Evolutionary conservation across 2,888 invertebrate species (phyloP).

Genomic region (Priocnemis perturbator): DNA sequence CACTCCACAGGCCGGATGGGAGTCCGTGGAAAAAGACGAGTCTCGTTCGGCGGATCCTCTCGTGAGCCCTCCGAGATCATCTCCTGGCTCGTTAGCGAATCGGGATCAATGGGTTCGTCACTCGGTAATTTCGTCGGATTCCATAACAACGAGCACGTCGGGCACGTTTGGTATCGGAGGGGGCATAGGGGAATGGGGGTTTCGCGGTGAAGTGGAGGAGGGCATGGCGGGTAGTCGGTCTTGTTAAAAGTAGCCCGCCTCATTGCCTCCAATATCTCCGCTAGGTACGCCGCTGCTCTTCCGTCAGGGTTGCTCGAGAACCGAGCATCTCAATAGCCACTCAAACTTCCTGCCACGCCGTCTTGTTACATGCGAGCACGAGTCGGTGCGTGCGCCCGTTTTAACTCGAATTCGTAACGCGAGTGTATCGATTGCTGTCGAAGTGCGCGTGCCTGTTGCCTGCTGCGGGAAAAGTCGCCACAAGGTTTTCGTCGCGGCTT

Average conservation of each 20-base stretch:
- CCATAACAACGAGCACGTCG: conserved; percentile 59
- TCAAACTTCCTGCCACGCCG: conserved; percentile 54
- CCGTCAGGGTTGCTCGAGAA: conserved; percentile 61
- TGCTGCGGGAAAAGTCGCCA: no score
- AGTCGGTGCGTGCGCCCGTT: conserved; percentile 22
- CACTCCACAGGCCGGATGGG: conserved; percentile 16
- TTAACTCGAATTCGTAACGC: conserved; percentile 13
- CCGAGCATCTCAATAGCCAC: conserved; percentile 71
- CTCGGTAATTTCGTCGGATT: conserved; percentile 63
- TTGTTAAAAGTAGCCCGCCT: conserved; percentile 75
- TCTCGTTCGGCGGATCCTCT: conserved; percentile 48
- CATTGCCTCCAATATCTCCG: conserved; percentile 74
- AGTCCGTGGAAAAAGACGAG: conserved; percentile 49
- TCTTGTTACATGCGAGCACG: conserved; percentile 56
- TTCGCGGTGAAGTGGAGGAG: conserved; percentile 46
- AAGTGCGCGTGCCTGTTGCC: background rate
- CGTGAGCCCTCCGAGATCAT: conserved; percentile 23
- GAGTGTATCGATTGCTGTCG: conserved; percentile 30
- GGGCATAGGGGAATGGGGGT: conserved; percentile 25
- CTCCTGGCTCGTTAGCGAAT: conserved; percentile 62
- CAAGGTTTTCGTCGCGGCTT: no score
- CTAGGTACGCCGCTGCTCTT: conserved; percentile 55
- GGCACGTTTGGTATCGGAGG: conserved; percentile 14
- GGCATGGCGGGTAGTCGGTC: conserved; percentile 56
- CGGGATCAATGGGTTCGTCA: conserved; percentile 67